A percentile compares a stretch with the other conserved stretches of the same genome.
Evolutionary conservation across 2,888 invertebrate genomes (phyloP).

Genomic region (Petrolisthes manimaculis): DNA sequence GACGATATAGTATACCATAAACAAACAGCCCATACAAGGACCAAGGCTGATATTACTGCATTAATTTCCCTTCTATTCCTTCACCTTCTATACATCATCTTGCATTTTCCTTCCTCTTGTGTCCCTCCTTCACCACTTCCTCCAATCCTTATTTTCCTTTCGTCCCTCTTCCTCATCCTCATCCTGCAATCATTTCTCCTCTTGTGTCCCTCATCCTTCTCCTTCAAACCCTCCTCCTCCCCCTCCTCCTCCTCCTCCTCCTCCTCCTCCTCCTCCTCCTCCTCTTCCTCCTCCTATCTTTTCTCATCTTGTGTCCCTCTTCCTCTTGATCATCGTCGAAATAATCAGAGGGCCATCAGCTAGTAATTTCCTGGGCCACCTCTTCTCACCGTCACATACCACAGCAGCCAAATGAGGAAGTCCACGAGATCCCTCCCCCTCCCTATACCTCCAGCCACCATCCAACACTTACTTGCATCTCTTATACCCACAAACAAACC

Average conservation of each 20-base stretch:
- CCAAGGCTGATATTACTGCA: too few species aligned
- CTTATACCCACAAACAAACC: too few species aligned
- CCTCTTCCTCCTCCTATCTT: not conserved
- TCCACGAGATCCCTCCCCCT: too few species aligned
- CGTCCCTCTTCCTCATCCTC: not conserved
- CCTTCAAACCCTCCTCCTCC: not conserved
- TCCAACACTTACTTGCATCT: too few species aligned
- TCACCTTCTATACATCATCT: not conserved
- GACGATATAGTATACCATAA: too few species aligned
- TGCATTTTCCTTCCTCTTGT: not conserved
- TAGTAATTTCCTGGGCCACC: slow-evolving; percentile 40
- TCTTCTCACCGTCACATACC: slow-evolving; percentile 33
- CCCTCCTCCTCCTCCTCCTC: not conserved
- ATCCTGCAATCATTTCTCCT: not conserved
- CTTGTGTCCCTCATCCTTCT: not conserved
- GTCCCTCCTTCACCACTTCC: not conserved
- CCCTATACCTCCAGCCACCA: too few species aligned
- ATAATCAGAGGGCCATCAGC: slow-evolving; percentile 37
- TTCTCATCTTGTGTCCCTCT: not conserved
- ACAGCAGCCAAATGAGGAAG: slow-evolving; percentile 46
- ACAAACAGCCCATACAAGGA: too few species aligned
- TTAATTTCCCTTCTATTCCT: not conserved
- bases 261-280: not conserved
- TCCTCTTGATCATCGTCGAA: not conserved
- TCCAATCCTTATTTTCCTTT: not conserved